Percentiles rank a stretch among this genome's conserved stretches.
phyloP scores from a whole-genome alignment of 2,888 invertebrate genomes.

The Pyralis farinalis region DNA sequence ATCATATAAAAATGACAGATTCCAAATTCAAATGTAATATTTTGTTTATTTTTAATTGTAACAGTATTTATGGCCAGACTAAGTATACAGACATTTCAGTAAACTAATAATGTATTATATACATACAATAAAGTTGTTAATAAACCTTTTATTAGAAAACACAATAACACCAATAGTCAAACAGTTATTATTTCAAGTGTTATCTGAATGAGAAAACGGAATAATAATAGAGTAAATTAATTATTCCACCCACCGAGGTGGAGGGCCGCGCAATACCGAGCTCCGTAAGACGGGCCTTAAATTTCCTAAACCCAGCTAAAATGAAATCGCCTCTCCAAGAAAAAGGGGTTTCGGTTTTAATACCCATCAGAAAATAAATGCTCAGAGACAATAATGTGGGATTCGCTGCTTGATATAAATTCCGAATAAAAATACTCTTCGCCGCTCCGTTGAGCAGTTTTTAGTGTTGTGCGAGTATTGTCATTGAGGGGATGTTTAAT shows the following conservation, averaged over 20 bases:
- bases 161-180: conserved; percentile 9
- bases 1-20: no score
- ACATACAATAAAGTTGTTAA: neutral
- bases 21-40: no score
- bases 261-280: conserved; percentile 50
- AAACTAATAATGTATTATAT: no score
- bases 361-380: conserved; percentile 79
- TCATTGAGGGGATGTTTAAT: neutral
- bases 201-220: conserved; percentile 62
- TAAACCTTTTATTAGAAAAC: neutral
- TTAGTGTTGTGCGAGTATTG: conserved; percentile 13
- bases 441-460: conserved; percentile 34
- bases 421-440: conserved; percentile 72
- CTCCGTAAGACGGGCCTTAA: conserved; percentile 68
- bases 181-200: conserved; percentile 48
- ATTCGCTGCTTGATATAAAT: conserved; percentile 76
- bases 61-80: no score
- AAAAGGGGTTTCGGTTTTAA: conserved; percentile 78
- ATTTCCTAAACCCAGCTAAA: conserved; percentile 79
- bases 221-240: conserved; percentile 75
- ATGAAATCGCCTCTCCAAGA: conserved; percentile 72
- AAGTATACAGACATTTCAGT: no score
- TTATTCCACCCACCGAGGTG: conserved; percentile 57
- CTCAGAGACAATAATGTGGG: conserved; percentile 77
- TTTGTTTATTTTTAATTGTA: no score